Percentiles rank a stretch among this genome's conserved stretches.
Conservation (phyloP, 2,113 vertebrate genomes). For the Cyrtonyx montezumae region DNA sequence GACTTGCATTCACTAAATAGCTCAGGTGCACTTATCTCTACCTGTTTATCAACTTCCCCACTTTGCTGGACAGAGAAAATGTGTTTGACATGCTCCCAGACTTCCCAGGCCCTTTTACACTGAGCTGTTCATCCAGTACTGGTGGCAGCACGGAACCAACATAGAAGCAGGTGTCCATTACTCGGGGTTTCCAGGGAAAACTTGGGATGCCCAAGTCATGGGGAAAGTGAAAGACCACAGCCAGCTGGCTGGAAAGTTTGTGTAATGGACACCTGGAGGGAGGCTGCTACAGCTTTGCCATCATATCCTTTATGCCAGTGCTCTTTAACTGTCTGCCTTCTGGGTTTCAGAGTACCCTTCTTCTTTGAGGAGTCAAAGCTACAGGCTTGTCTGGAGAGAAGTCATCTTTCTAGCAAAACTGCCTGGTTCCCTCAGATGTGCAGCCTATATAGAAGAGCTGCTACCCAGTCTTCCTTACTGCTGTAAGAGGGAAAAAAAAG, state of each 20-base stretch:
- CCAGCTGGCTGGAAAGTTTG: slow-evolving; percentile 49
- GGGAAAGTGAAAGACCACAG: background rate
- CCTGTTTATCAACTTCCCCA: background rate
- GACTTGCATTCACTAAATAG: background rate
- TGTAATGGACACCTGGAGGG: slow-evolving; percentile 15
- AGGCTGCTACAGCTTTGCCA: background rate
- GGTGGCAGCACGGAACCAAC: background rate
- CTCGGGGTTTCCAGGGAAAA: slow-evolving; percentile 27
- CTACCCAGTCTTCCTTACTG: background rate
- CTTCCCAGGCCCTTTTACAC: background rate
- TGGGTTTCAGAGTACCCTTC: background rate
- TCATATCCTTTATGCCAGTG: background rate
- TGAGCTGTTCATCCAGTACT: background rate
- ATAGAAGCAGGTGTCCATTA: background rate
- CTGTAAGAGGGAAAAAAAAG: background rate
- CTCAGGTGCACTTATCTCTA: background rate
- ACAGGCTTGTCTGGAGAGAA: background rate
- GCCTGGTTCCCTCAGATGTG: background rate
- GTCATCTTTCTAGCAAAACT: background rate
- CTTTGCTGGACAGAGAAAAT: background rate
- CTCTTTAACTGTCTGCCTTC: background rate
- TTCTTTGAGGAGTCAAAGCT: background rate
- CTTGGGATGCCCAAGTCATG: background rate
- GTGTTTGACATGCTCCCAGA: background rate
- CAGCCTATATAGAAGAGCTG: background rate